Evolutionary conservation across 2,113 vertebrate species (phyloP).

Genomic region (Atlantisia rogersi): DNA sequence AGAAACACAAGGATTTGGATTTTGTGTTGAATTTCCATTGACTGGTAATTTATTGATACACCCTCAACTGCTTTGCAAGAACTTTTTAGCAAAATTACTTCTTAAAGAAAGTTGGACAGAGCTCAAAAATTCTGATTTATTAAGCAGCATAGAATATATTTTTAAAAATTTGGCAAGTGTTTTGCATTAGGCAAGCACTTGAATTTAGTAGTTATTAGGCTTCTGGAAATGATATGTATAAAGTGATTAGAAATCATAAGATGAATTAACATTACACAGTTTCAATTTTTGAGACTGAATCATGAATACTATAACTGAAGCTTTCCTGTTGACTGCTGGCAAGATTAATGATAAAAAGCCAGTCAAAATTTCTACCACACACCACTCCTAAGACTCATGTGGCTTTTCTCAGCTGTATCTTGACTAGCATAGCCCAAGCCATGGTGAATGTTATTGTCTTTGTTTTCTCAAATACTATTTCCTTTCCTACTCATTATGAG

Average conservation of each 20-base stretch:
- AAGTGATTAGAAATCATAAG: constrained; percentile 47
- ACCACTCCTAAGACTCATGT: background rate
- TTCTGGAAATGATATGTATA: constrained; percentile 44
- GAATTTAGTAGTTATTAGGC: constrained; percentile 3
- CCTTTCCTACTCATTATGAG: background rate
- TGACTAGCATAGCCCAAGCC: background rate
- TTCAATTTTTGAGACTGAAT: background rate
- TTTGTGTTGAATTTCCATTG: background rate
- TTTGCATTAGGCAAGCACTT: constrained; percentile 28
- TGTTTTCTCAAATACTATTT: background rate
- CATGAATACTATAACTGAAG: background rate
- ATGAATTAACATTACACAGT: constrained; percentile 22
- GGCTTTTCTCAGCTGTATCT: background rate
- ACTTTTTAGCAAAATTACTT: constrained; percentile 13
- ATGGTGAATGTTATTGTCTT: background rate
- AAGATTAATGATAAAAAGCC: background rate
- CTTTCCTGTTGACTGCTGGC: background rate
- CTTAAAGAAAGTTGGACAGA: background rate
- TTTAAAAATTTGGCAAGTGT: background rate
- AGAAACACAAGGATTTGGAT: background rate
- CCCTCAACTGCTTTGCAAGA: background rate
- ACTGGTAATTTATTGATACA: background rate
- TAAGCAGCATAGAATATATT: background rate
- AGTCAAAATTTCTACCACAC: background rate
- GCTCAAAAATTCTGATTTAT: constrained; percentile 31